These are phyloP conservation scores for Horisme vitalbata DNA, from an alignment of 2,888 invertebrate species.

Conservation along the genomic window DNA sequence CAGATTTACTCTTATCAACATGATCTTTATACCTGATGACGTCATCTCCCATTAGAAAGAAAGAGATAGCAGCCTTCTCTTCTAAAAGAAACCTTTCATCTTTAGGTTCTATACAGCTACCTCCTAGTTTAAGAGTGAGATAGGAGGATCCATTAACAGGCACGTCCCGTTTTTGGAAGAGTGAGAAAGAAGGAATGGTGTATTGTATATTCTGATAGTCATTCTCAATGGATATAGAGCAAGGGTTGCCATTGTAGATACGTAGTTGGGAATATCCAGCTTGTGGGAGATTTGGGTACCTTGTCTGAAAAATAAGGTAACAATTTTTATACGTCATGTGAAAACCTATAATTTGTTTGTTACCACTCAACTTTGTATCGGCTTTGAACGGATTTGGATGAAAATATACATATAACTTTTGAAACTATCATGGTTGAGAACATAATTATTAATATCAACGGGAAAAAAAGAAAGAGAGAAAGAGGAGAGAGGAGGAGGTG, in stretches of 20 bases:
- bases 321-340: too few relatives aligned
- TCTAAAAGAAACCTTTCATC: constrained; percentile 47
- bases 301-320: constrained; percentile 61
- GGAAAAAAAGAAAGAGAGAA: too few relatives aligned
- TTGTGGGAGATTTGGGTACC: constrained; percentile 82
- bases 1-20: constrained; percentile 79
- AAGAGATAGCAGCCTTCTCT: constrained; percentile 59
- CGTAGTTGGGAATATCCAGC: constrained; percentile 81
- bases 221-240: constrained; percentile 70
- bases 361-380: too few relatives aligned
- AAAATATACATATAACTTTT: too few relatives aligned
- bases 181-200: constrained; percentile 53
- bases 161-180: constrained; percentile 51
- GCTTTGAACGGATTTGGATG: too few relatives aligned
- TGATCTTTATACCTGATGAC: constrained; percentile 62
- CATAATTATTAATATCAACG: too few relatives aligned
- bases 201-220: constrained; percentile 61
- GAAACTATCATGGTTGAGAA: too few relatives aligned
- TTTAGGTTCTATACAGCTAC: constrained; percentile 48
- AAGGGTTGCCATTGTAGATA: constrained; percentile 83
- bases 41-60: constrained; percentile 48
- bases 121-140: constrained; percentile 44
- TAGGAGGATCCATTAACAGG: constrained; percentile 37
- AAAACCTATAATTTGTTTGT: too few relatives aligned
- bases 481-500: too few relatives aligned